Base-by-base conservation (phyloP, 1,140 invertebrate genomes). In the Schmidtea mediterranea region DNA sequence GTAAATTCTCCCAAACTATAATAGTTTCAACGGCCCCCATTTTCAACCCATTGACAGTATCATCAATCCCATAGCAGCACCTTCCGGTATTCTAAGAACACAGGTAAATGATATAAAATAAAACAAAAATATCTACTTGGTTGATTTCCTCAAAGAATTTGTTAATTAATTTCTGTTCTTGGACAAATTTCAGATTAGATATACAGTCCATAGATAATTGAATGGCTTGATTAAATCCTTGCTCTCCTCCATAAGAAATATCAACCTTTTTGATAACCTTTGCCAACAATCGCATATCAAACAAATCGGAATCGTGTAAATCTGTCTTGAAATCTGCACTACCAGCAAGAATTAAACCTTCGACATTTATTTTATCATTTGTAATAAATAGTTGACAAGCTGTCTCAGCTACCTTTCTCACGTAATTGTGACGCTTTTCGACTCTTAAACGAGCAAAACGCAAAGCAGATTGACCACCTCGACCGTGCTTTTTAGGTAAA, bases 261-360 rank as follows among this genome's bases (percentile, higher is more conserved):
- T 98, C 90, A 51, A 97, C 90, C 55, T 94, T 70, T 71, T 98
- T 98, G 54, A 98, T 84, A 51, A 98, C 76, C 75, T 94, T 95
- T 6, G 78, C 75, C 82, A 94, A 87, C 56, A 97, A 74, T 69
- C 89, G 75, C 82, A 87, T 67, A 75, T 98, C 92, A 73, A 98
- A 98, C 89, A 98, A 97, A 64, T 97, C 90, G 1, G 89, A 97
- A 70, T 95, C 87, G 65, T 83, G 87, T 53, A 98, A 76, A 68
- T 98, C 92, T 52, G 89, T 97, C 73, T 98, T 98, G 65, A 98
- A 98, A 67, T 98, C 92, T 23, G 92, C 92, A 58, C 82, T 90
- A 74, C 92, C 92, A 55, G 92, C 92, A 43, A 98, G 69, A 59
- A 98, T 90, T 13, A 98, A 73, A 39, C 92, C 90, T 53, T 86